These are phyloP conservation scores for Cotesia chilonis DNA, from an alignment of 1,140 invertebrate genomes.

Conservation along the genomic window DNA sequence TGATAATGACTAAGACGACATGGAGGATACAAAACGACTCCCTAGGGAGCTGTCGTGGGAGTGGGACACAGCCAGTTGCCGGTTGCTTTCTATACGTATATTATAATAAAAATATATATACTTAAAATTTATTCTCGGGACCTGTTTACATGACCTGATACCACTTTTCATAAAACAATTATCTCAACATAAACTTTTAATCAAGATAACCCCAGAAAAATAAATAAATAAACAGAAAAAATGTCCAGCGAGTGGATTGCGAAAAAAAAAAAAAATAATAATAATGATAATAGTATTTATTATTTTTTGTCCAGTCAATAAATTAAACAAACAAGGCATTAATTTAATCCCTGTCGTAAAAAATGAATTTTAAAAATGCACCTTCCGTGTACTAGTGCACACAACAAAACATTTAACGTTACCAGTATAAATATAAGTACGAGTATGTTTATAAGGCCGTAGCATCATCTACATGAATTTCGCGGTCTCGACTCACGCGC, in stretches of 20 bases:
- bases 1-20: no score
- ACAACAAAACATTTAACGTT: not conserved
- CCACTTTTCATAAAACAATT: not conserved
- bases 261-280: not conserved
- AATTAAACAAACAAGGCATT: constrained; percentile 25
- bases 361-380: no score
- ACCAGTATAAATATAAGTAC: no score
- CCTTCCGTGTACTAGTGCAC: not conserved
- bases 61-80: constrained; percentile 11
- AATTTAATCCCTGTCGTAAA: not conserved
- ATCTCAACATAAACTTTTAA: not conserved
- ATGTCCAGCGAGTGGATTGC: no score
- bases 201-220: no score
- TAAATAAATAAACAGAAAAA: no score
- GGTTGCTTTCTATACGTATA: constrained; percentile 9
- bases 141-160: constrained; percentile 18
- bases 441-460: not conserved
- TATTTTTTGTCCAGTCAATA: constrained; percentile 23
- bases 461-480: constrained; percentile 32
- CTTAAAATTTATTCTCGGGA: constrained; percentile 24
- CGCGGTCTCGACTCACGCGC: constrained; percentile 31
- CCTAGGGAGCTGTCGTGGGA: constrained; percentile 30
- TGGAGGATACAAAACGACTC: constrained; percentile 7
- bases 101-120: no score
- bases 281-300: not conserved